Evolutionary conservation across 2,113 vertebrate genomes (phyloP).

Genomic region (Mugil cephalus): DNA sequence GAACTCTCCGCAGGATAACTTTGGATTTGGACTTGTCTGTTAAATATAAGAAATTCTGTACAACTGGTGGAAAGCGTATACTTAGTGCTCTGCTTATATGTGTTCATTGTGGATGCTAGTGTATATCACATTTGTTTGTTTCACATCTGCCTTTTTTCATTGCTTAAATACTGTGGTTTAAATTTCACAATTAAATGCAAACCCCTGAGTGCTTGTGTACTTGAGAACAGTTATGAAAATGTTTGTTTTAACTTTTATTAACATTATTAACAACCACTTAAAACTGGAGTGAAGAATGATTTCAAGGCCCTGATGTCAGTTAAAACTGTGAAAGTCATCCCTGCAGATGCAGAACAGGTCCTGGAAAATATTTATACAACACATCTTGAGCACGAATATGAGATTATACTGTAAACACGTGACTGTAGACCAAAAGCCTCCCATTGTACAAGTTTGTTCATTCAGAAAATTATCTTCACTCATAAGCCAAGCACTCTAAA

Average conservation of each 20-base stretch:
- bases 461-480: neutral
- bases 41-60: slow-evolving; percentile 3
- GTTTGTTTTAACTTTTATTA: too few species aligned
- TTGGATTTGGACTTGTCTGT: slow-evolving; percentile 29
- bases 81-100: neutral
- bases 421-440: neutral
- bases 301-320: neutral
- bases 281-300: too few species aligned
- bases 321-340: slow-evolving; percentile 17
- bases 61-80: neutral
- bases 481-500: too few species aligned
- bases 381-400: neutral
- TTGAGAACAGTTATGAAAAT: neutral
- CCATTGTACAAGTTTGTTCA: too few species aligned
- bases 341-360: slow-evolving; percentile 8
- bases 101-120: slow-evolving; percentile 21
- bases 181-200: neutral
- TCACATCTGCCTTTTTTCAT: slow-evolving; percentile 33
- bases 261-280: too few species aligned
- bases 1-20: slow-evolving; percentile 12
- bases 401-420: slow-evolving; percentile 18
- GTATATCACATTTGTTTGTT: slow-evolving; percentile 4
- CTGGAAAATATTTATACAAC: slow-evolving; percentile 26
- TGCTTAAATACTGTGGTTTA: slow-evolving; percentile 29
- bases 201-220: accelerated